These are phyloP conservation scores for Gulo gulo DNA, from an alignment of 2,113 vertebrate genomes.

Conservation along the genomic window DNA sequence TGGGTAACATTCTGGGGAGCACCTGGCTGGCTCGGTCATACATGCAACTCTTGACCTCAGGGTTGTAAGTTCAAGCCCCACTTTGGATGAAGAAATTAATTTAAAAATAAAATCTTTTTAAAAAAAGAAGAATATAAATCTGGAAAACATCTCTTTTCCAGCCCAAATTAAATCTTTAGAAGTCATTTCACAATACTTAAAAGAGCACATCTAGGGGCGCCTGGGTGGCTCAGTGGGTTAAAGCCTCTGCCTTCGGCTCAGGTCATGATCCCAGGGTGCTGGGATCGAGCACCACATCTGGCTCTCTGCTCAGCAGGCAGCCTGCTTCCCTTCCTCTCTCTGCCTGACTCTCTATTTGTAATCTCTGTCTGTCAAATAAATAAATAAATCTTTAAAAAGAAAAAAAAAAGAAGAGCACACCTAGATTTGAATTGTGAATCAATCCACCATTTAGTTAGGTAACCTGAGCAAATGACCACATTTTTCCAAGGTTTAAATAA, in stretches of 20 bases:
- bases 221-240: no score
- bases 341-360: no score
- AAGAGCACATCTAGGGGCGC: neutral
- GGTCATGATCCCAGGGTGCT: no score
- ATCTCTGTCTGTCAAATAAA: no score
- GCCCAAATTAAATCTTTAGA: neutral
- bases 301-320: no score
- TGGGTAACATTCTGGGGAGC: neutral
- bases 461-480: neutral
- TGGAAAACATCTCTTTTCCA: neutral
- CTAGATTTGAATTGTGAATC: neutral
- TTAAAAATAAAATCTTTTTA: neutral
- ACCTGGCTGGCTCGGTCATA: neutral
- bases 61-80: neutral
- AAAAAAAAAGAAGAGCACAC: neutral
- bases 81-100: neutral
- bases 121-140: neutral
- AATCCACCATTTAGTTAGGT: neutral
- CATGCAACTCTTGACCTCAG: neutral
- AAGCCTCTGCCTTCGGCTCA: no score
- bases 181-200: conserved; percentile 1
- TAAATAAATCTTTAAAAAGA: no score
- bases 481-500: neutral
- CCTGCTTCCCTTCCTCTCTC: no score
- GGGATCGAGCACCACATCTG: no score